These are phyloP conservation scores for Aphis craccivora DNA, from an alignment of 1,140 invertebrate genomes.

Conservation along the genomic window DNA sequence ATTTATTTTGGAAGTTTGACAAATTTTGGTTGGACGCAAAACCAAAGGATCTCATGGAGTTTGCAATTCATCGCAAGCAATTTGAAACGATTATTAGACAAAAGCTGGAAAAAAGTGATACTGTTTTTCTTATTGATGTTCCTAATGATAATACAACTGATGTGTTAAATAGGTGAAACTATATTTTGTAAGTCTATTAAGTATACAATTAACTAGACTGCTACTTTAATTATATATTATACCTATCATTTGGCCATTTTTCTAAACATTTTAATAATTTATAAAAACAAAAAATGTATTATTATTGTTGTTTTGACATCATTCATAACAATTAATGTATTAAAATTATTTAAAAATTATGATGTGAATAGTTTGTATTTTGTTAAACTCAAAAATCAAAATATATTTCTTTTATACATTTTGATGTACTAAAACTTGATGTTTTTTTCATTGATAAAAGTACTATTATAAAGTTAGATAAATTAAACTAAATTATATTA, in stretches of 20 bases:
- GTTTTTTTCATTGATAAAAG: conserved; percentile 19
- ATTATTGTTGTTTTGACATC: conserved; percentile 8
- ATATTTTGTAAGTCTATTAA: conserved; percentile 35
- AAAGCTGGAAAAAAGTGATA: conserved; percentile 71
- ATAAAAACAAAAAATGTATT: conserved; percentile 28
- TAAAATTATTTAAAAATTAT: not conserved
- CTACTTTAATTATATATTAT: not conserved
- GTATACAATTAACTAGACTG: conserved; percentile 30
- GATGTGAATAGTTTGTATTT: not conserved
- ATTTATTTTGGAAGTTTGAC: conserved; percentile 93
- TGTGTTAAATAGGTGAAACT: conserved; percentile 25
- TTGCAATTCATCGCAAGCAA: conserved; percentile 82
- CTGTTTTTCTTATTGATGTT: conserved; percentile 78
- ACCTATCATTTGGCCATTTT: not conserved
- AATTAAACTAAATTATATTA: not conserved
- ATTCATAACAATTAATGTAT: conserved; percentile 5
- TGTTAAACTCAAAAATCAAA: not conserved
- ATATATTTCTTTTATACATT: not conserved
- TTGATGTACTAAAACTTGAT: not conserved
- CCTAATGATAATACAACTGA: conserved; percentile 67
- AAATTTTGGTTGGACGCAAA: conserved; percentile 90
- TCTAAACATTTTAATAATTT: conserved; percentile 17
- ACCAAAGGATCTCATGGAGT: conserved; percentile 94
- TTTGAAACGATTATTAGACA: conserved; percentile 79
- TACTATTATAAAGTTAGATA: not conserved